Conservation (phyloP, 2,888 invertebrate genomes). For the Clusia tigrina region DNA sequence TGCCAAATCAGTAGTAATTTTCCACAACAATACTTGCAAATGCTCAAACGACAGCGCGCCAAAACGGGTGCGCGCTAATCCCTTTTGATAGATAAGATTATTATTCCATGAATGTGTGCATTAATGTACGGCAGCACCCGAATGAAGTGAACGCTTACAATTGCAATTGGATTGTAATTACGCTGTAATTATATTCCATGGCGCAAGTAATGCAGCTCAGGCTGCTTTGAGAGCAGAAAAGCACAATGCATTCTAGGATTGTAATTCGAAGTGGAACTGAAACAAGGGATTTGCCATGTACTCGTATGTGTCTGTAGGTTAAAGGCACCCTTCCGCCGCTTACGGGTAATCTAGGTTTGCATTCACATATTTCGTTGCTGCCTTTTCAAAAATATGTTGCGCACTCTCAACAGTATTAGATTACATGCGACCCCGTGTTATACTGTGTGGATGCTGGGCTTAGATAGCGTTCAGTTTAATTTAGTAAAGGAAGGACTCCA, state of each 20-base stretch:
- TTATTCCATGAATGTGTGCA: constrained; percentile 21
- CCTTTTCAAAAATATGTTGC: background rate
- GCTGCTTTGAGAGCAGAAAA: constrained; percentile 5
- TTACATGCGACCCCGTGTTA: constrained; percentile 30
- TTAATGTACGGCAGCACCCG: constrained; percentile 9
- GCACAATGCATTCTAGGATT: constrained; percentile 23
- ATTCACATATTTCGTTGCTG: constrained; percentile 2
- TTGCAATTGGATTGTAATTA: constrained; percentile 57
- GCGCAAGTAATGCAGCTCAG: constrained; percentile 22
- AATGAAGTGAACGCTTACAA: constrained; percentile 7
- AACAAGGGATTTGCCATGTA: background rate
- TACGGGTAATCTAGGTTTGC: background rate
- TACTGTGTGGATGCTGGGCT: background rate
- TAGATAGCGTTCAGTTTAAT: background rate
- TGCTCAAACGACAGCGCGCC: constrained; percentile 14
- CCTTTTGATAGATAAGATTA: constrained; percentile 51
- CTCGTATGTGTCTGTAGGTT: too few species aligned
- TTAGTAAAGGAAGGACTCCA: too few species aligned
- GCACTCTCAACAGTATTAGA: constrained; percentile 36
- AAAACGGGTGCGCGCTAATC: constrained; percentile 44
- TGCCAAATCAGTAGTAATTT: constrained; percentile 42
- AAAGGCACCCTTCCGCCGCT: constrained; percentile 1
- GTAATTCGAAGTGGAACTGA: background rate
- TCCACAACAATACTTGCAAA: constrained; percentile 43
- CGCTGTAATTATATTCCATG: constrained; percentile 49